These are phyloP conservation scores for Cinclus cinclus DNA, from an alignment of 2,113 vertebrate genomes.

Conservation along the genomic window DNA sequence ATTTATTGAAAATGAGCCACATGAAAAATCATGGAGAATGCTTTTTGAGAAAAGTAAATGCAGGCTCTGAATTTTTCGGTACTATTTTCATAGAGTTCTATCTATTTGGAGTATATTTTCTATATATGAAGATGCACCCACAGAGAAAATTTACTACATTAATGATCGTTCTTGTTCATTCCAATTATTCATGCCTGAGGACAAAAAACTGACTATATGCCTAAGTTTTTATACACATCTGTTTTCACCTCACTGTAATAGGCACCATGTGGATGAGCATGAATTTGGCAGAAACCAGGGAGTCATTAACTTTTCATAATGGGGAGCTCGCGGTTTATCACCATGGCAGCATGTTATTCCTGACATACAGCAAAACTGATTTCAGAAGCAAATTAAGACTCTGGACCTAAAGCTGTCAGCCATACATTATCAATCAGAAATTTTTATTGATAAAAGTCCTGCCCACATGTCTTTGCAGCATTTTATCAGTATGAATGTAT, in stretches of 20 bases:
- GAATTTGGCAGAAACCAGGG: neutral
- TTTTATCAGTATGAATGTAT: neutral
- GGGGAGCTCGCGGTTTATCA: neutral
- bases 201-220: neutral
- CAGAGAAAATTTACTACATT: neutral
- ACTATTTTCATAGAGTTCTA: neutral
- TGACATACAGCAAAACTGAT: neutral
- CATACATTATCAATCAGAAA: neutral
- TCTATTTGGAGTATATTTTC: neutral
- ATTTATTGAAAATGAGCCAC: neutral
- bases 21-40: neutral
- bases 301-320: constrained; percentile 3
- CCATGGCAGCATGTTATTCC: neutral
- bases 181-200: neutral
- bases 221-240: neutral
- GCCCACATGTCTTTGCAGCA: neutral
- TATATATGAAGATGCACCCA: neutral
- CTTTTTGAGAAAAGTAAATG: neutral
- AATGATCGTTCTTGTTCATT: neutral
- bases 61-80: neutral
- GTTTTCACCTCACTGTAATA: neutral
- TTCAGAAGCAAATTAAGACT: constrained; percentile 1
- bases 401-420: neutral
- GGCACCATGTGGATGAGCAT: neutral
- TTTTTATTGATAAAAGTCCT: neutral